Evolutionary conservation across 2,797 vertebrate genomes (phyloP).

Genomic region (Chelonia mydas): DNA sequence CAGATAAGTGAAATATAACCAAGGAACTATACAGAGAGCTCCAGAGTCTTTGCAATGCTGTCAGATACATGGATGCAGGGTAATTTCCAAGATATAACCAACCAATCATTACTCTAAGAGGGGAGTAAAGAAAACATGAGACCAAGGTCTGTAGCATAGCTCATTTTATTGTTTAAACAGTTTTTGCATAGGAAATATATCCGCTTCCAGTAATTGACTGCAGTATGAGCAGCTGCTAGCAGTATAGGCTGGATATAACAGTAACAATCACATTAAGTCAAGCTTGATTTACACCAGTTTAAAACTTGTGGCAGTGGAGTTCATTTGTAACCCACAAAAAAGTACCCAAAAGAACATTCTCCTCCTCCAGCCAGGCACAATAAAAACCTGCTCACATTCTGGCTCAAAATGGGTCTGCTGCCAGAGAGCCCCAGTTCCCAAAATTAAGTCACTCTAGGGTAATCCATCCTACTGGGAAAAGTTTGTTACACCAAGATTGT

Average conservation of each 20-base stretch:
- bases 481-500: slow-evolving; percentile 91
- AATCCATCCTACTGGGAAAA: slow-evolving; percentile 92
- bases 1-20: not conserved
- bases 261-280: slow-evolving; percentile 99
- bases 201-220: slow-evolving; percentile 99
- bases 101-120: not conserved
- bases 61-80: not conserved
- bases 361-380: slow-evolving; percentile 83
- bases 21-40: not conserved
- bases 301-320: slow-evolving; percentile 99
- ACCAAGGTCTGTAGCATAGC: slow-evolving; percentile 95
- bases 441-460: slow-evolving; percentile 87
- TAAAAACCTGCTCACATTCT: slow-evolving; percentile 80
- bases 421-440: slow-evolving; percentile 88
- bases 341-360: slow-evolving; percentile 88
- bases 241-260: slow-evolving; percentile 99
- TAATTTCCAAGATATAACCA: slow-evolving; percentile 46
- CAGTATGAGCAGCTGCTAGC: slow-evolving; percentile 99
- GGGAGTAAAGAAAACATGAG: slow-evolving; percentile 76
- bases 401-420: slow-evolving; percentile 76
- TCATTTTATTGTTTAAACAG: slow-evolving; percentile 99
- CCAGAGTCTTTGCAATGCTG: not conserved
- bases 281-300: slow-evolving; percentile 99
- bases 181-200: slow-evolving; percentile 99
- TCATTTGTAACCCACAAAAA: slow-evolving; percentile 93